Conservation (phyloP, 92 coral and sea anemone species). For the Umimayanthus kanabou region DNA sequence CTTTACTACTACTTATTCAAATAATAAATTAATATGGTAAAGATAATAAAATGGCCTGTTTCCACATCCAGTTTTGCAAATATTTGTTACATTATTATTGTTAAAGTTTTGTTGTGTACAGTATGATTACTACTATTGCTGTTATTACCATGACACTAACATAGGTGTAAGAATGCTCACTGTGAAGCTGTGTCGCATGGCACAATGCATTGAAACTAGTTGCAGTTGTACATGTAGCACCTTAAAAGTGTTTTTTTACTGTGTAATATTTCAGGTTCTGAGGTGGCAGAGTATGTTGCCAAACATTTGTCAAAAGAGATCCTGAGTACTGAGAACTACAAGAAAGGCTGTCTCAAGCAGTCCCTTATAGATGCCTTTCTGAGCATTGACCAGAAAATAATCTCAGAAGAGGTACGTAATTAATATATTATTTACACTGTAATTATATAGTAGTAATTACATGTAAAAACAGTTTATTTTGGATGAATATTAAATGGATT, state of each 20-base stretch:
- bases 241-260: too few species aligned
- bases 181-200: too few species aligned
- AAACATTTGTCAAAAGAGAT: conserved; percentile 75
- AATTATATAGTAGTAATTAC: neutral
- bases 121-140: too few species aligned
- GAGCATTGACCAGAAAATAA: conserved; percentile 75
- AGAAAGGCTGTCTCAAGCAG: conserved; percentile 79
- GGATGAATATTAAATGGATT: too few species aligned
- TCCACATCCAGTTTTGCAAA: neutral
- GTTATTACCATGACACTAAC: too few species aligned
- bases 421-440: neutral
- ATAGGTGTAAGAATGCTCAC: too few species aligned
- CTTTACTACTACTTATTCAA: too few species aligned
- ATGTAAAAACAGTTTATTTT: neutral
- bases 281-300: conserved; percentile 89
- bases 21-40: too few species aligned
- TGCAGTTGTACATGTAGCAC: neutral
- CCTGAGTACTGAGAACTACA: conserved; percentile 65
- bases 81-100: too few species aligned
- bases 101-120: too few species aligned
- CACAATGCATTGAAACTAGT: too few species aligned
- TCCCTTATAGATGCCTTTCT: conserved; percentile 84
- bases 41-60: too few species aligned
- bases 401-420: conserved; percentile 74
- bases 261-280: conserved; percentile 70